Percentiles rank a stretch among this genome's conserved stretches.
These are phyloP conservation scores for Dendrolimus houi DNA, from an alignment of 2,888 invertebrate genomes.

Conservation along the genomic window DNA sequence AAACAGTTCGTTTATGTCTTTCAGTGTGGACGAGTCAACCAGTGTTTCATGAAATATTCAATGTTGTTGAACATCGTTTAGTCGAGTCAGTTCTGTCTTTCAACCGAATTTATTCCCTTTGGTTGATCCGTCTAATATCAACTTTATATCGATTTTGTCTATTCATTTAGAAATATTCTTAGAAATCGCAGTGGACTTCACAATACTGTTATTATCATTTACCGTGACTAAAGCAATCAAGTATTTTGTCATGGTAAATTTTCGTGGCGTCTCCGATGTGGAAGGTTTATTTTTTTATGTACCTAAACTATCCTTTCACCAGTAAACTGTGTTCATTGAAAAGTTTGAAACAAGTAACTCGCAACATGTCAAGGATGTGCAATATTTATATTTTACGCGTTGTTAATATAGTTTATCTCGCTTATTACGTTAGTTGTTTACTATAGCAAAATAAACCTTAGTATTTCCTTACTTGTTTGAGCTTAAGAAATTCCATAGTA, in stretches of 20 bases:
- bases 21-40: no score
- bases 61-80: no score
- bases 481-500: background rate
- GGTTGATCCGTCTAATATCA: no score
- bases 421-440: no score
- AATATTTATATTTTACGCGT: background rate
- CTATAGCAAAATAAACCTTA: background rate
- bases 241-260: constrained; percentile 3
- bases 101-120: background rate
- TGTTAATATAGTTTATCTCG: no score
- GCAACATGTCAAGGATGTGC: background rate
- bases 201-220: background rate
- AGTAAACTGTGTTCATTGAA: background rate
- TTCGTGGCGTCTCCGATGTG: background rate
- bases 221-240: constrained; percentile 7
- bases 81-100: background rate
- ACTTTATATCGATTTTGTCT: no score
- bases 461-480: background rate
- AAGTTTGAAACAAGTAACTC: background rate
- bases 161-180: no score
- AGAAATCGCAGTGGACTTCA: no score
- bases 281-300: background rate
- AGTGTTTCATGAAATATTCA: no score
- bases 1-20: no score
- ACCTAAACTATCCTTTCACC: background rate